Base-by-base conservation (phyloP, 2,888 invertebrate genomes). In the Drosophila emarginata region DNA sequence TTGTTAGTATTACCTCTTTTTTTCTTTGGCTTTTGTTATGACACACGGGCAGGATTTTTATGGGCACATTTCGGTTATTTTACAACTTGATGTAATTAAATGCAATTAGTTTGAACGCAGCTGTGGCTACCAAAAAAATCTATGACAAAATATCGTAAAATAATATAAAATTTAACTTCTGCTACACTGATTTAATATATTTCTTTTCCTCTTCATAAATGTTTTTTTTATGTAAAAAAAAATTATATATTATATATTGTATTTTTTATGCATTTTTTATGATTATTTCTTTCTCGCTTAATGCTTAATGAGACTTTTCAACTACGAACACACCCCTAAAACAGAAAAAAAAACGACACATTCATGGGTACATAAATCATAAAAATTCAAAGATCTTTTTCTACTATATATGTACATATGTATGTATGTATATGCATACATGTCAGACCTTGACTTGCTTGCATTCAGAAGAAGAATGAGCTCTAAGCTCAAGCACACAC, bases 81-180 rank as follows among this genome's bases (percentile, higher is more conserved):
- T 74, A 78, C 79, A 84, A 84, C 81, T 82, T 80, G 85, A 61
- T 67, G 77, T 87, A 82, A 82, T 82, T 82, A 82, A 82, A 82
- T 75, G 87, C 87, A 82, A 82, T 82, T 82, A 82, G 81, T 74
- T 71, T 67, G 72, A 72, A 18, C 36, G 18, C 77, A 61, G 66
- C 76, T 62, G 63, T 61, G 50, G 77, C 70, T 68, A 66, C 56
- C 56, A 59, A 57, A 64, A 85, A 70, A 87, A 75, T 56, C 67
- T 84, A 79, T 80, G 79, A 84, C 76, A 86, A 80, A 72, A 79
- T 32, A 67, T 74, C 79, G 77, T 78, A 78, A 83, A 83, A 77
- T 66, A 36, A 52, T 57, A 56, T 71, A 71, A 72, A 72, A 72
- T 21, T 9, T 11, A 45, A 45, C 18, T 45, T 45, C 11, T 45